Conservation (phyloP, 2,113 vertebrate genomes). For the Tenrec ecaudatus region DNA sequence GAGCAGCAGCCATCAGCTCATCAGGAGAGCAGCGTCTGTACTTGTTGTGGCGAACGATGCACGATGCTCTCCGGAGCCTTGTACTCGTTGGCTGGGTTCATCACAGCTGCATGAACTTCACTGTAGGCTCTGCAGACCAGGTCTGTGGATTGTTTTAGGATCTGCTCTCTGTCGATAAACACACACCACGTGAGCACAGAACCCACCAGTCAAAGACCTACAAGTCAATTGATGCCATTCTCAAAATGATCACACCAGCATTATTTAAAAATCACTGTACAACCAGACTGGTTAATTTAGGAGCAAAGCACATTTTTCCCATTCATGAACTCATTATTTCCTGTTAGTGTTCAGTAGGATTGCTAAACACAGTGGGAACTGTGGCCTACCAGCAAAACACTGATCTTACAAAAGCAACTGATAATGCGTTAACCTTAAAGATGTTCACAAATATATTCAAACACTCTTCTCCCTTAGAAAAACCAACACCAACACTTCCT, state of each 20-base stretch:
- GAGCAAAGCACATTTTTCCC: background rate
- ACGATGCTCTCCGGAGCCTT: constrained; percentile 93
- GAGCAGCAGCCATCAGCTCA: background rate
- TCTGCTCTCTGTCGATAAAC: constrained; percentile 92
- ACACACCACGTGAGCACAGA: background rate
- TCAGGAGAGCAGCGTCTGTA: constrained; percentile 94
- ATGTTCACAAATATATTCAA: background rate
- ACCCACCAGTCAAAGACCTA: background rate
- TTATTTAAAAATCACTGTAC: background rate
- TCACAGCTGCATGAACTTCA: constrained; percentile 93
- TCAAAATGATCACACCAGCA: background rate
- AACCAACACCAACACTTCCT: background rate
- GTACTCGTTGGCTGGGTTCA: constrained; percentile 90
- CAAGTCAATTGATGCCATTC: background rate
- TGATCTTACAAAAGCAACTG: background rate
- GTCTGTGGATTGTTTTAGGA: constrained; percentile 96
- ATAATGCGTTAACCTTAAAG: background rate
- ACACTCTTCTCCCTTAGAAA: background rate
- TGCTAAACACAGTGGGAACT: background rate
- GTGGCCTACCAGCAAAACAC: background rate
- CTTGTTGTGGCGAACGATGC: constrained; percentile 94
- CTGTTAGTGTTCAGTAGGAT: background rate
- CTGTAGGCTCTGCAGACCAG: constrained; percentile 95
- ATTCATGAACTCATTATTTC: background rate
- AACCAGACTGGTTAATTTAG: background rate